These are phyloP conservation scores for Corynorhinus townsendii DNA, from an alignment of 2,113 vertebrate species.

Conservation along the genomic window DNA sequence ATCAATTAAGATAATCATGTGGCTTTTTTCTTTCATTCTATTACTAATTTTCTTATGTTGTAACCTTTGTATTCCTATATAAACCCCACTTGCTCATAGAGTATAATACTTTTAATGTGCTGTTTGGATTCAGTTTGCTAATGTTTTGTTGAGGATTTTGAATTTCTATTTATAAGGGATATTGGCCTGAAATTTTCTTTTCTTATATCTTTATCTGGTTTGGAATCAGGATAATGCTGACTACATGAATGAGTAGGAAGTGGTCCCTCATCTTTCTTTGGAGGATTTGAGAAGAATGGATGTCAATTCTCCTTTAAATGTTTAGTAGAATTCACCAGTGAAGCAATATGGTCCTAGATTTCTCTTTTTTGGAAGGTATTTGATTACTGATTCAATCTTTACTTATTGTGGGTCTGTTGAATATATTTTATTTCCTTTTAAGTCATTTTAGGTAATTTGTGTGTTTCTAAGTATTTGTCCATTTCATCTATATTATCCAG, in stretches of 20 bases:
- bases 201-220: background rate
- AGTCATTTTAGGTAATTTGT: background rate
- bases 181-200: background rate
- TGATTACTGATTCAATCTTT: background rate
- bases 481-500: background rate
- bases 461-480: background rate
- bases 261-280: background rate
- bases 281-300: background rate
- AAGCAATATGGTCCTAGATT: background rate
- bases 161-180: background rate
- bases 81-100: background rate
- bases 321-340: background rate
- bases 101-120: background rate
- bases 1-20: background rate
- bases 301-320: background rate
- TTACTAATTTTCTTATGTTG: background rate
- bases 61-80: background rate
- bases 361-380: background rate
- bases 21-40: background rate
- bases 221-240: background rate
- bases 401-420: background rate
- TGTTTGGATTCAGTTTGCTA: background rate
- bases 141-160: background rate
- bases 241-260: background rate
- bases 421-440: background rate